Evolutionary conservation across 2,797 vertebrate species (phyloP).

Genomic region (Pseudochaenichthys georgianus): DNA sequence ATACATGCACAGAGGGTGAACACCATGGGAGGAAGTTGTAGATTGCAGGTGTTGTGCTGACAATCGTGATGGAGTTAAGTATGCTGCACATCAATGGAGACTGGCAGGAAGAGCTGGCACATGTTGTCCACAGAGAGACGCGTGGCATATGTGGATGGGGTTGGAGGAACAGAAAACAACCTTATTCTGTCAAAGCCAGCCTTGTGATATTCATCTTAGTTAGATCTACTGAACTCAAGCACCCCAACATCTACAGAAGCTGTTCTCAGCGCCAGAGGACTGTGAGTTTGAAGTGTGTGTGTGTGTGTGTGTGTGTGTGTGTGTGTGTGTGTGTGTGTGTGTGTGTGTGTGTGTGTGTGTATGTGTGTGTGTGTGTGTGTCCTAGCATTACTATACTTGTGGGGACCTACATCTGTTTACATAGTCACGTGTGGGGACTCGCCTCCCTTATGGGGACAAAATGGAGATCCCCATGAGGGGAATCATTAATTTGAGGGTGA

Average conservation of each 20-base stretch:
- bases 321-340: constrained; percentile 11
- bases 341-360: too few relatives aligned
- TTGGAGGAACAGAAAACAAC: constrained; percentile 61
- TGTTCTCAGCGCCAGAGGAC: constrained; percentile 18
- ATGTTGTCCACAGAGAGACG: constrained; percentile 56
- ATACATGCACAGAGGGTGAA: constrained; percentile 27
- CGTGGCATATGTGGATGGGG: constrained; percentile 44
- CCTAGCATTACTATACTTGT: too few relatives aligned
- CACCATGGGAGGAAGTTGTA: constrained; percentile 46
- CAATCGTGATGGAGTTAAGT: constrained; percentile 60
- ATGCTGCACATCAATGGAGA: constrained; percentile 56
- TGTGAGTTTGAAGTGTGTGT: constrained; percentile 8
- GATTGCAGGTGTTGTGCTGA: constrained; percentile 65
- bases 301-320: not conserved
- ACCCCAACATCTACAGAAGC: constrained; percentile 26
- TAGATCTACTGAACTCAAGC: constrained; percentile 40
- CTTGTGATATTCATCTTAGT: constrained; percentile 55
- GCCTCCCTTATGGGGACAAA: too few relatives aligned
- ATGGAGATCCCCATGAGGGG: too few relatives aligned
- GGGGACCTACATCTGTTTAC: too few relatives aligned
- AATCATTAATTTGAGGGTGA: too few relatives aligned
- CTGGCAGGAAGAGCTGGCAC: constrained; percentile 56
- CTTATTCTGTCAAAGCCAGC: constrained; percentile 52
- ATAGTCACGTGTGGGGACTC: too few relatives aligned
- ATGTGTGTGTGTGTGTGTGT: constrained; percentile 15